phyloP scores from a whole-genome alignment of 2,797 vertebrate species.

The Oophaga sylvatica region DNA sequence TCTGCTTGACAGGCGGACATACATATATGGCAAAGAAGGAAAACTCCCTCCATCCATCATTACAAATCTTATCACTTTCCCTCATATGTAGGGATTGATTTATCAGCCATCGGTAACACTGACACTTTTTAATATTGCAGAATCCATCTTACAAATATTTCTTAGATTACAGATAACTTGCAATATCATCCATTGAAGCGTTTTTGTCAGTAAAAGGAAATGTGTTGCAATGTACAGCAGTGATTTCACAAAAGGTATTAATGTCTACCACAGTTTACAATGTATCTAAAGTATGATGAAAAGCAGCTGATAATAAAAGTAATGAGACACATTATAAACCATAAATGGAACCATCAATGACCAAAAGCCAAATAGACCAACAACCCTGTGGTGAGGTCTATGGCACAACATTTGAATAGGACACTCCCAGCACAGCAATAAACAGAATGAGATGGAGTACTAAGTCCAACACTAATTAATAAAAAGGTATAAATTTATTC shows the following conservation, averaged over 20 bases:
- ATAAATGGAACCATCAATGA: no score
- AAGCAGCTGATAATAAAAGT: neutral
- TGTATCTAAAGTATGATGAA: neutral
- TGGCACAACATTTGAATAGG: no score
- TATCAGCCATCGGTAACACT: slow-evolving; percentile 41
- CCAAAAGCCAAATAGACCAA: no score
- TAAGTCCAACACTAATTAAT: no score
- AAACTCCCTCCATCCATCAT: slow-evolving; percentile 44
- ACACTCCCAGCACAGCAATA: no score
- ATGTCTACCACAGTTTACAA: neutral
- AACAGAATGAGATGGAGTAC: no score
- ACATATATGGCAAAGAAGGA: slow-evolving; percentile 13
- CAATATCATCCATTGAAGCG: slow-evolving; percentile 37
- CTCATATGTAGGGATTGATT: slow-evolving; percentile 38
- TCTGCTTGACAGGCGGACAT: slow-evolving; percentile 27
- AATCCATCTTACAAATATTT: slow-evolving; percentile 48
- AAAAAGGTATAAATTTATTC: no score
- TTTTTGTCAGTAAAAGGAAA: slow-evolving; percentile 29
- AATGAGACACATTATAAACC: no score
- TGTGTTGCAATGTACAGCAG: neutral
- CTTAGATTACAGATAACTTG: slow-evolving; percentile 49
- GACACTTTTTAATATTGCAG: slow-evolving; percentile 49
- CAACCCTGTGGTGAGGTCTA: no score
- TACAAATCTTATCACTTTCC: slow-evolving; percentile 49
- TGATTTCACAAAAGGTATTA: slow-evolving; percentile 5